Conservation (phyloP, 2,797 vertebrate species). For the Heteromormyrus szaboi region DNA sequence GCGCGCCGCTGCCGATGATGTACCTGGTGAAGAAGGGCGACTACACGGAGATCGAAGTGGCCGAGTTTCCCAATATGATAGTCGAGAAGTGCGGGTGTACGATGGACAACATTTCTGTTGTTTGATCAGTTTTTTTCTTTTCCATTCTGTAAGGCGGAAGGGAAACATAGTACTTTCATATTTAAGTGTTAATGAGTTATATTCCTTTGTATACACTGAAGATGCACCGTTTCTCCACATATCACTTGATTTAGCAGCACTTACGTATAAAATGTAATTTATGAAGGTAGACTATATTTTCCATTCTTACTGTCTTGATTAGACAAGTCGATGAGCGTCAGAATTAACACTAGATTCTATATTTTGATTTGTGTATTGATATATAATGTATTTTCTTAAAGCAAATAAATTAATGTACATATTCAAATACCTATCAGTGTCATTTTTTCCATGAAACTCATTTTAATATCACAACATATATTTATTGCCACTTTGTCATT, state of each 20-base stretch:
- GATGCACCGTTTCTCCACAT: constrained; percentile 16
- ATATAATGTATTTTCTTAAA: constrained; percentile 18
- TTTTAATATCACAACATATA: not conserved
- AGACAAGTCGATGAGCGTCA: not conserved
- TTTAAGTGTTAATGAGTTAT: constrained; percentile 40
- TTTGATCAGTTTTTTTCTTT: constrained; percentile 46
- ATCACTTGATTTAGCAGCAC: constrained; percentile 47
- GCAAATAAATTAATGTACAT: constrained; percentile 24
- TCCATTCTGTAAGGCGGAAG: not conserved
- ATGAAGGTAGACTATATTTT: constrained; percentile 30
- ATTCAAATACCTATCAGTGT: not conserved
- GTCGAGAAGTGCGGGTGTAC: constrained; percentile 74
- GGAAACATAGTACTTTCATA: constrained; percentile 56
- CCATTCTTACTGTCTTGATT: not conserved
- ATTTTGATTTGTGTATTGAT: constrained; percentile 30
- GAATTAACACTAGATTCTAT: constrained; percentile 22
- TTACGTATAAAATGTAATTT: constrained; percentile 47
- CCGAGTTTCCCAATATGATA: constrained; percentile 83
- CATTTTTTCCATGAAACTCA: not conserved
- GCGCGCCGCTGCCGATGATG: constrained; percentile 78
- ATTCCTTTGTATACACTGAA: not conserved
- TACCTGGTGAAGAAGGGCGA: constrained; percentile 83
- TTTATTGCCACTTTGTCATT: not conserved
- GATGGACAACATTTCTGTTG: constrained; percentile 64
- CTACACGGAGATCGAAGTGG: constrained; percentile 82